Conservation (phyloP, 2,888 invertebrate genomes). For the Caenorhabditis plicata region DNA sequence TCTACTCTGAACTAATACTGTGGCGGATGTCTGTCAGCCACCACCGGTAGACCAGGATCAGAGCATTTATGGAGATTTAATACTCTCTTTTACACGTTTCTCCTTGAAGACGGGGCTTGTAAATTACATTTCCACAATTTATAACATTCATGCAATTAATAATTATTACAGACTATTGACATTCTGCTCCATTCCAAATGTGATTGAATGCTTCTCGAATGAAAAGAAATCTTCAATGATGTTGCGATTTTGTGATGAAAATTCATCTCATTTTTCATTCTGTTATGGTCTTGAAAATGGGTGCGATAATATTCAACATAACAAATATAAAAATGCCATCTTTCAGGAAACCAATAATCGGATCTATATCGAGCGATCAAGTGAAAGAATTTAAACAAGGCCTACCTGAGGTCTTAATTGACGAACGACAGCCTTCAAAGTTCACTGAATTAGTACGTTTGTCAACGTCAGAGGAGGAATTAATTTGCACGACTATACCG, state of each 20-base stretch:
- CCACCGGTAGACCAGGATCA: too few species aligned
- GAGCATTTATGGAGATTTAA: too few species aligned
- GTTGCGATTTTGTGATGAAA: slow-evolving; percentile 51
- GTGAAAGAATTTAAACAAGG: slow-evolving; percentile 55
- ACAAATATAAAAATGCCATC: too few species aligned
- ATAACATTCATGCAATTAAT: background rate
- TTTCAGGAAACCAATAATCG: slow-evolving; percentile 33
- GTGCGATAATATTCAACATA: background rate
- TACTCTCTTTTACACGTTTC: too few species aligned
- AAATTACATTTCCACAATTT: too few species aligned
- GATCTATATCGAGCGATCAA: slow-evolving; percentile 47
- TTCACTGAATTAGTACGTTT: slow-evolving; percentile 6
- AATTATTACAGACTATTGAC: slow-evolving; percentile 25
- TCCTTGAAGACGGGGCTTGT: too few species aligned
- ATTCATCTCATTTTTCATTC: slow-evolving; percentile 44
- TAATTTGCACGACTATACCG: background rate
- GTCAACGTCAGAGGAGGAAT: background rate
- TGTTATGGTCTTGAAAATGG: slow-evolving; percentile 34
- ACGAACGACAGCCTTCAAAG: slow-evolving; percentile 45
- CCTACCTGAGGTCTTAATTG: slow-evolving; percentile 47
- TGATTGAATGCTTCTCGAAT: slow-evolving; percentile 6
- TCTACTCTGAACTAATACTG: too few species aligned
- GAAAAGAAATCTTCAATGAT: slow-evolving; percentile 18
- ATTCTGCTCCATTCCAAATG: slow-evolving; percentile 28
- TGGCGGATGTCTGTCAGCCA: too few species aligned